Conservation (phyloP, 2,113 vertebrate species). For the Petrocephalus zakoni region DNA sequence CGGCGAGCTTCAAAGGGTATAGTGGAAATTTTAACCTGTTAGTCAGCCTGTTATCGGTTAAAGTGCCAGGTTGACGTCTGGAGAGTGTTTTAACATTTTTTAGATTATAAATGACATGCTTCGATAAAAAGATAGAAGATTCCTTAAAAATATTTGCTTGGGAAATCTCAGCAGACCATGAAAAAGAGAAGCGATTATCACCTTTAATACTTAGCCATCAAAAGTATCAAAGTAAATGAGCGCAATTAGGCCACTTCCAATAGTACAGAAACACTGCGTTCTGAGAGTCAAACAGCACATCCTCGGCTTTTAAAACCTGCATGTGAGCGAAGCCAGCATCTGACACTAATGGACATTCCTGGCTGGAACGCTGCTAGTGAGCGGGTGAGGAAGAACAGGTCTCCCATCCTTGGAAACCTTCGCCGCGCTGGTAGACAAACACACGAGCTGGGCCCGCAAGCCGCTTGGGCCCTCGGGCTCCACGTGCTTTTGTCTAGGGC, state of each 20-base stretch:
- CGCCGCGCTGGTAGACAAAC: background rate
- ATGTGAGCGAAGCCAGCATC: background rate
- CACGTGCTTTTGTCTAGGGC: background rate
- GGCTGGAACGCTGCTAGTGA: background rate
- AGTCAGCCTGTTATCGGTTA: background rate
- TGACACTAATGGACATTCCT: background rate
- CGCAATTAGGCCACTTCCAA: background rate
- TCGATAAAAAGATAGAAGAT: background rate
- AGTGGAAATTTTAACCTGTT: background rate
- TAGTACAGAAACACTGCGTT: background rate
- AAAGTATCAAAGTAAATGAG: background rate
- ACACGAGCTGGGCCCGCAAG: background rate
- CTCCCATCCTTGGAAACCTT: background rate
- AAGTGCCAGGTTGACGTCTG: background rate
- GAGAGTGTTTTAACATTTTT: background rate
- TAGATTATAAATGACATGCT: background rate
- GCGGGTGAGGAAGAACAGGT: background rate
- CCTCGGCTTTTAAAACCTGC: background rate
- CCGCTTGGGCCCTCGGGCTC: too few species aligned
- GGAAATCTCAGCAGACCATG: background rate
- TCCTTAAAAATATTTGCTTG: background rate
- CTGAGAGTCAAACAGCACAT: background rate
- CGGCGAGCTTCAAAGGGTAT: background rate
- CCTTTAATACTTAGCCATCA: background rate
- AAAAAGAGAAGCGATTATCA: background rate